Conservation (phyloP, 2,888 invertebrate genomes). For the Adineta ricciae region DNA sequence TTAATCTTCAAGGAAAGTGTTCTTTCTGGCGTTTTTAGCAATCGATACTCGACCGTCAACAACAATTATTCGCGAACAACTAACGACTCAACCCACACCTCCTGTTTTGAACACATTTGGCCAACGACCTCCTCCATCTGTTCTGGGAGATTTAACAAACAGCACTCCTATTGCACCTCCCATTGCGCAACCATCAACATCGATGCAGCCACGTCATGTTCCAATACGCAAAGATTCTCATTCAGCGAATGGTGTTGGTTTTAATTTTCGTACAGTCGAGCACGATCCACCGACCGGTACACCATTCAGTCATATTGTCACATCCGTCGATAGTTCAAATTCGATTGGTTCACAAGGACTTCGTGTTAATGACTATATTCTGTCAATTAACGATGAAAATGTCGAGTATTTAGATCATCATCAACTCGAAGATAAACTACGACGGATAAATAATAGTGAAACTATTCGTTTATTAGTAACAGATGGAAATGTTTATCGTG, state of each 20-base stretch:
- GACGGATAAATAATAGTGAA: background rate
- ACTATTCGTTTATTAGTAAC: constrained; percentile 12
- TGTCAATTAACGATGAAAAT: constrained; percentile 19
- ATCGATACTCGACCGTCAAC: background rate
- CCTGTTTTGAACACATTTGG: background rate
- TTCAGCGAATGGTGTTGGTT: background rate
- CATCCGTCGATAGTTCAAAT: background rate
- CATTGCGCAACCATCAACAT: no score
- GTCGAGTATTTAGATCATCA: constrained; percentile 10
- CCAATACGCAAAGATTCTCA: background rate
- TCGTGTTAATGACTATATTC: background rate
- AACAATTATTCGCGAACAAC: background rate
- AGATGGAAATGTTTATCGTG: constrained; percentile 6
- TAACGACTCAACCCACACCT: background rate
- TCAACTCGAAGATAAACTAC: constrained; percentile 16
- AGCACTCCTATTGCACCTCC: background rate
- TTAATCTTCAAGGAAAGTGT: no score
- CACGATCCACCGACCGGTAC: background rate
- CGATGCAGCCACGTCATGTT: background rate
- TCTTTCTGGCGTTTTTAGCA: background rate
- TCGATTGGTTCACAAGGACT: background rate
- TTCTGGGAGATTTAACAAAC: background rate
- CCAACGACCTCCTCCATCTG: background rate
- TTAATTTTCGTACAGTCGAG: background rate
- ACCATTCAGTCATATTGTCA: background rate